Evolutionary conservation across 1,140 invertebrate genomes (phyloP).

Genomic region (Apis florea): DNA sequence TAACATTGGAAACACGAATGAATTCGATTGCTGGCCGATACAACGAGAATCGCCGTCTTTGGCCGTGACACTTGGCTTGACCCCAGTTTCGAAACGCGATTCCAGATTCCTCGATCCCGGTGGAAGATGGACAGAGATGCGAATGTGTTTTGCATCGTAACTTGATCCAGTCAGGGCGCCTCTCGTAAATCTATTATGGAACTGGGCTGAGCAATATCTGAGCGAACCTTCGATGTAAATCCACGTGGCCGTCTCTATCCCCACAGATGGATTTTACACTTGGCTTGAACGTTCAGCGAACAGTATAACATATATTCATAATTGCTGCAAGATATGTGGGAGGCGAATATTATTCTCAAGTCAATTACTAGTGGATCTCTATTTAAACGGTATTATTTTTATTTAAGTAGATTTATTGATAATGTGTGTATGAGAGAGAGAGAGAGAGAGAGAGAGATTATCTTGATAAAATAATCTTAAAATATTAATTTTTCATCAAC

Average conservation of each 20-base stretch:
- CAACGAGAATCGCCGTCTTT: background rate
- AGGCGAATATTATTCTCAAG: background rate
- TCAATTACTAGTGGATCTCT: no score
- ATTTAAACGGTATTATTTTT: background rate
- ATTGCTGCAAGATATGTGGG: background rate
- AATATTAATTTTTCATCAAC: no score
- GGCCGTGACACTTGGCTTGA: constrained; percentile 13
- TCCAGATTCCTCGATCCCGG: constrained; percentile 13
- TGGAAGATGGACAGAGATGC: constrained; percentile 27
- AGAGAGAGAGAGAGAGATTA: no score
- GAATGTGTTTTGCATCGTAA: constrained; percentile 16
- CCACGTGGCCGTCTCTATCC: background rate
- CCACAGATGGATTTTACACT: constrained; percentile 30
- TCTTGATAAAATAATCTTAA: no score
- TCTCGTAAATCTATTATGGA: constrained; percentile 53
- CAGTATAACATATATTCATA: background rate
- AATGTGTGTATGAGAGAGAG: no score
- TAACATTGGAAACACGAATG: background rate
- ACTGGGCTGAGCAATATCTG: background rate
- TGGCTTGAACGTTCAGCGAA: background rate
- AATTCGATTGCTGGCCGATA: background rate
- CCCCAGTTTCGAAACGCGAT: constrained; percentile 13
- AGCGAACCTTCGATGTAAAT: constrained; percentile 20
- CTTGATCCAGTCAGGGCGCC: constrained; percentile 13
- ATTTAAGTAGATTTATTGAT: background rate